A percentile compares a stretch with the other conserved stretches of the same genome.
Evolutionary conservation across 2,888 invertebrate genomes (phyloP).

Genomic region (Brenthis ino): DNA sequence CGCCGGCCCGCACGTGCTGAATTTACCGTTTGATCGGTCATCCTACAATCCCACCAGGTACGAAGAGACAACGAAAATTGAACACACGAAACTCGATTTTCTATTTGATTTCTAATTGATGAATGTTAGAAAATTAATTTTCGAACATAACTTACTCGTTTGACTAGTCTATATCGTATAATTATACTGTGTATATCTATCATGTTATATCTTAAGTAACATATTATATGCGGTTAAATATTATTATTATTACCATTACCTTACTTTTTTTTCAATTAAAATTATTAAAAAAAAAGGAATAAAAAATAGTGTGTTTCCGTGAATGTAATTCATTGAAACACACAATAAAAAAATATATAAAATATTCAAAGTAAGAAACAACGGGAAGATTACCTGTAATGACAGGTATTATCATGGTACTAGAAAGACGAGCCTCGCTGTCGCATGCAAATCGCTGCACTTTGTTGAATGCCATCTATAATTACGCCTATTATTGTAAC

Average conservation of each 20-base stretch:
- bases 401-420: conserved; percentile 49
- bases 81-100: conserved; percentile 14
- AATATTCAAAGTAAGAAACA: conserved; percentile 36
- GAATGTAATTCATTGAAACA: conserved; percentile 5
- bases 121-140: background rate
- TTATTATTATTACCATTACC: too few species aligned
- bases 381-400: conserved; percentile 47
- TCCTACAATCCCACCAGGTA: conserved; percentile 35
- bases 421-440: conserved; percentile 49
- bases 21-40: conserved; percentile 65
- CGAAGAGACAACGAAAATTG: conserved; percentile 37
- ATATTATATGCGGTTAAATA: too few species aligned
- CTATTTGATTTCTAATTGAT: conserved; percentile 16
- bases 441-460: conserved; percentile 59
- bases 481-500: conserved; percentile 45
- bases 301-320: background rate
- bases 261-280: too few species aligned
- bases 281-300: too few species aligned
- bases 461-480: conserved; percentile 55
- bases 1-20: conserved; percentile 65
- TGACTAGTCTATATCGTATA: too few species aligned
- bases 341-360: conserved; percentile 5
- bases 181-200: too few species aligned
- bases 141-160: too few species aligned
- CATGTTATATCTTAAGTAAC: too few species aligned